phyloP scores from a whole-genome alignment of 2,797 vertebrate species.

The Falco biarmicus region DNA sequence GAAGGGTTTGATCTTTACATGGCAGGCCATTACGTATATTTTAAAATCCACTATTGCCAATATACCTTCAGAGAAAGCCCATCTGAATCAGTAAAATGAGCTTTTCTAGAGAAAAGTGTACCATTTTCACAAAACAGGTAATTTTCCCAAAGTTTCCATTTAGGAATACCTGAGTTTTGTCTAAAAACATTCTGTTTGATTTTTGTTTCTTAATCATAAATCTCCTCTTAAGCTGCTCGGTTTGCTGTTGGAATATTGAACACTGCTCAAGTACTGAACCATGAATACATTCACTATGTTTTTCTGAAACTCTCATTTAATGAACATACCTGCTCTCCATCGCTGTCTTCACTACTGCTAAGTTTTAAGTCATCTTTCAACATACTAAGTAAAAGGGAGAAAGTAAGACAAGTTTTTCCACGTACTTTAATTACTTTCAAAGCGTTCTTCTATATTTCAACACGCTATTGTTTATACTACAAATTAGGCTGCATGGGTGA shows the following conservation, averaged over 20 bases:
- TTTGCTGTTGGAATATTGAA: background rate
- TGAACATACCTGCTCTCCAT: constrained; percentile 89
- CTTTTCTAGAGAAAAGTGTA: background rate
- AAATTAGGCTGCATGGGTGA: background rate
- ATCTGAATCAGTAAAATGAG: background rate
- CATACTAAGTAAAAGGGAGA: constrained; percentile 77
- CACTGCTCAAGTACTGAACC: background rate
- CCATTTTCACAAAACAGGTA: background rate
- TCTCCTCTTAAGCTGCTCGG: background rate
- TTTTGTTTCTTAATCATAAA: background rate
- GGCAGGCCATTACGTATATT: background rate
- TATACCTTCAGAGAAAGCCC: background rate
- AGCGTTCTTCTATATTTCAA: constrained; percentile 15
- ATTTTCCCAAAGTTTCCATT: background rate
- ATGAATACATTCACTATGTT: fast-evolving
- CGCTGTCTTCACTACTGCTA: constrained; percentile 98
- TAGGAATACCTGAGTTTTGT: background rate
- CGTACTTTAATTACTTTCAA: background rate
- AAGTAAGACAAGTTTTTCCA: constrained; percentile 66
- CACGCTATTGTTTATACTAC: background rate
- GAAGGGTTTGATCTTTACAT: background rate
- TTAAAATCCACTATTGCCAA: background rate
- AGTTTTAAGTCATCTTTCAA: constrained; percentile 97
- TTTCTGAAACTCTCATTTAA: background rate
- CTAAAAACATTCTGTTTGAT: background rate